phyloP scores from a whole-genome alignment of 2,113 vertebrate species.

The Lagenorhynchus albirostris region DNA sequence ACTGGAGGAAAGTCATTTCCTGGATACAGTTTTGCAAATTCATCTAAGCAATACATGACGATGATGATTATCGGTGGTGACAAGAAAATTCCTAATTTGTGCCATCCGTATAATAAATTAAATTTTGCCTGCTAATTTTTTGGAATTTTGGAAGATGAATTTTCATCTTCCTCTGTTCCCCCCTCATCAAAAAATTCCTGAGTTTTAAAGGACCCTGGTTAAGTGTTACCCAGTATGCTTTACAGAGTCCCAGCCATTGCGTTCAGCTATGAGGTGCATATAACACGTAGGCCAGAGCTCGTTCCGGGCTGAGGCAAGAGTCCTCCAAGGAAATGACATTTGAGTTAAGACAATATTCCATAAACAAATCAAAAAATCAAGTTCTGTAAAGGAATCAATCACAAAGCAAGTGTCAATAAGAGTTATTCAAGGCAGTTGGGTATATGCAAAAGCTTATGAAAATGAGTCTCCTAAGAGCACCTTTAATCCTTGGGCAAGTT shows the following conservation, averaged over 20 bases:
- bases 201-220: not conserved
- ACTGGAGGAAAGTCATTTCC: not conserved
- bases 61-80: not conserved
- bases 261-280: not conserved
- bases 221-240: not conserved
- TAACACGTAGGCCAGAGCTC: not conserved
- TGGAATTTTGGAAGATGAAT: not conserved
- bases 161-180: not conserved
- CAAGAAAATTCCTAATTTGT: not conserved
- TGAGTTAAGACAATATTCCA: not conserved
- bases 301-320: not conserved
- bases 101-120: not conserved
- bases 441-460: not conserved
- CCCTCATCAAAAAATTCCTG: not conserved
- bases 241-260: not conserved
- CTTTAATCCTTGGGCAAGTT: not conserved
- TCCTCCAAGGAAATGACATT: not conserved
- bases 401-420: not conserved
- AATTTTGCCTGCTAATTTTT: not conserved
- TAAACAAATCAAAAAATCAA: slow-evolving; percentile 35
- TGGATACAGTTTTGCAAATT: not conserved
- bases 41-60: not conserved
- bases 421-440: not conserved
- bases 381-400: not conserved
- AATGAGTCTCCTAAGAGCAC: not conserved